Evolutionary conservation across 2,113 vertebrate genomes (phyloP).

Genomic region (Lamprologus sp.): DNA sequence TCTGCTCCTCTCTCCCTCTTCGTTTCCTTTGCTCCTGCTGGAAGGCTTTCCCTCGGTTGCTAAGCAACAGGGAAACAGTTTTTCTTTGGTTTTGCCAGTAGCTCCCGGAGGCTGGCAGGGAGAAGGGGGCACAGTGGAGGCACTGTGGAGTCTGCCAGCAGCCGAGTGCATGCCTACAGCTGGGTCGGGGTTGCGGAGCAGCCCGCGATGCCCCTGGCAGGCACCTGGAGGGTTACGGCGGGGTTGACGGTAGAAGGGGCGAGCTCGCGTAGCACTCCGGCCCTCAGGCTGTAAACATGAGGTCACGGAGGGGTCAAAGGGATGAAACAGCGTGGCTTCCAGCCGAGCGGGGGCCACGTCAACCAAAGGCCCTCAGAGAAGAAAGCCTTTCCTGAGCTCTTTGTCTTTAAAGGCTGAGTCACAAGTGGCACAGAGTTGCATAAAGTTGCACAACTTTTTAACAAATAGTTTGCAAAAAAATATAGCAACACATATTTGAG

Average conservation of each 20-base stretch:
- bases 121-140: conserved; percentile 49
- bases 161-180: conserved; percentile 38
- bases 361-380: not conserved
- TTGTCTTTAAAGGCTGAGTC: not conserved
- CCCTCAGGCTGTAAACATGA: not conserved
- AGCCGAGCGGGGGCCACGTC: not conserved
- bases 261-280: not conserved
- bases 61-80: conserved; percentile 63
- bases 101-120: conserved; percentile 46
- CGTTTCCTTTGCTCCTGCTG: conserved; percentile 9
- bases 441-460: not conserved
- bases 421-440: not conserved
- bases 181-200: conserved; percentile 6
- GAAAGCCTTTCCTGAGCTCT: not conserved
- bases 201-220: not conserved
- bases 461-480: not conserved
- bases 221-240: not conserved
- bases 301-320: not conserved
- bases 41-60: conserved; percentile 59
- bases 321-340: not conserved
- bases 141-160: conserved; percentile 51
- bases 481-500: not conserved
- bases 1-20: not conserved
- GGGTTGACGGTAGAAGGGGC: not conserved
- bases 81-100: conserved; percentile 39